Conservation (phyloP, 64 coral and sea anemone species). For the Dendrophyllia cribrosa region DNA sequence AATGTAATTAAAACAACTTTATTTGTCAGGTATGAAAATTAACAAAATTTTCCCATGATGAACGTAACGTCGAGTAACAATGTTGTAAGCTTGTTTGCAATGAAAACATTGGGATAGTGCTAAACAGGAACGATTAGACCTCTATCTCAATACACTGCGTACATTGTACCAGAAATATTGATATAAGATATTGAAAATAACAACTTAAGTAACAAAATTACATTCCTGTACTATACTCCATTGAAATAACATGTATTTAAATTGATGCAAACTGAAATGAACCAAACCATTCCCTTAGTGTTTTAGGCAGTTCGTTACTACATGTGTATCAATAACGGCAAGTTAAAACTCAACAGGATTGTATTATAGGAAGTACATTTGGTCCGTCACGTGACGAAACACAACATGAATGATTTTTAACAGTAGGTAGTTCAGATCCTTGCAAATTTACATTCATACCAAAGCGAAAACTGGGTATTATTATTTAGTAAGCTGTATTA, state of each 20-base stretch:
- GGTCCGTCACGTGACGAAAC: neutral
- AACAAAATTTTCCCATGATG: neutral
- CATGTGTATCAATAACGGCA: neutral
- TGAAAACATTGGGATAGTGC: neutral
- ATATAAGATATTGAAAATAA: neutral
- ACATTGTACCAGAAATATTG: neutral
- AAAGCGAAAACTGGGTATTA: neutral
- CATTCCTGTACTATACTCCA: neutral
- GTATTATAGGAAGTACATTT: neutral
- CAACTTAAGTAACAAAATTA: neutral
- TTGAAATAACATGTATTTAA: neutral
- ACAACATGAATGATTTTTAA: neutral
- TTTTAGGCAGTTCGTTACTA: neutral
- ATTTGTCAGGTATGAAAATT: neutral
- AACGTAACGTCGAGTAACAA: neutral
- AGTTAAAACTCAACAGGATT: constrained; percentile 4
- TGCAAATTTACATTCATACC: neutral
- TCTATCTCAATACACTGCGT: neutral
- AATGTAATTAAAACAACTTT: constrained; percentile 5
- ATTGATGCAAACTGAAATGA: neutral
- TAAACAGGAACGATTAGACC: neutral
- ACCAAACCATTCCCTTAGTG: neutral
- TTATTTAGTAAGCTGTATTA: neutral
- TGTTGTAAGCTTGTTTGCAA: neutral
- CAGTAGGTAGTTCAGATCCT: neutral